Conservation (phyloP, 2,888 invertebrate genomes). For the Ophioninae sp. region DNA sequence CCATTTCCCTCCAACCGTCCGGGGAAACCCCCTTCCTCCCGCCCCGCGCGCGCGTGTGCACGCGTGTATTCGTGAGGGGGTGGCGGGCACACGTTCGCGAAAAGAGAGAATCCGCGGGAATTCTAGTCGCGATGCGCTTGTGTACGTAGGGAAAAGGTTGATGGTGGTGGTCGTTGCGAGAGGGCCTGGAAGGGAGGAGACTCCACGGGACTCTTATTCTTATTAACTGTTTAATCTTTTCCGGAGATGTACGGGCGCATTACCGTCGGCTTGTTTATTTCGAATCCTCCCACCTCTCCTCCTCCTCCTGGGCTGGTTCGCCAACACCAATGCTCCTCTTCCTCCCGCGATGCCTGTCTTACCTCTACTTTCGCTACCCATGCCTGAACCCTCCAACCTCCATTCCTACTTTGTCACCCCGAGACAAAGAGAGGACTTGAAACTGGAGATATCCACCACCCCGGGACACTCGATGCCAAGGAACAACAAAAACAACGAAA, state of each 20-base stretch:
- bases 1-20: constrained; percentile 81
- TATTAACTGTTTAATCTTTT: constrained; percentile 82
- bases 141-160: constrained; percentile 35
- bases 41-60: constrained; percentile 68
- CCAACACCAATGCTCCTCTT: constrained; percentile 33
- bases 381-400: constrained; percentile 30
- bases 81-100: constrained; percentile 69
- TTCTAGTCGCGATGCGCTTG: constrained; percentile 46
- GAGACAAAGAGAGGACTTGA: constrained; percentile 41
- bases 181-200: constrained; percentile 60
- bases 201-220: constrained; percentile 80
- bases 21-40: constrained; percentile 75
- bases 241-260: constrained; percentile 79
- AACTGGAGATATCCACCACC: constrained; percentile 42
- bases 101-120: constrained; percentile 74
- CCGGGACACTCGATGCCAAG: constrained; percentile 43
- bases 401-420: constrained; percentile 51
- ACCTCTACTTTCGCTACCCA: constrained; percentile 27
- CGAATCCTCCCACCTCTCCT: constrained; percentile 59
- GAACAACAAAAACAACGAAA: constrained; percentile 14
- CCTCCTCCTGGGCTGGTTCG: constrained; percentile 16
- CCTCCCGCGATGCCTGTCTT: constrained; percentile 54
- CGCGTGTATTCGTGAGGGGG: constrained; percentile 58
- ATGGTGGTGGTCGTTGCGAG: constrained; percentile 41
- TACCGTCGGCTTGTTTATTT: constrained; percentile 79